Evolutionary conservation across 2,113 vertebrate genomes (phyloP).

Genomic region (Takifugu flavidus): DNA sequence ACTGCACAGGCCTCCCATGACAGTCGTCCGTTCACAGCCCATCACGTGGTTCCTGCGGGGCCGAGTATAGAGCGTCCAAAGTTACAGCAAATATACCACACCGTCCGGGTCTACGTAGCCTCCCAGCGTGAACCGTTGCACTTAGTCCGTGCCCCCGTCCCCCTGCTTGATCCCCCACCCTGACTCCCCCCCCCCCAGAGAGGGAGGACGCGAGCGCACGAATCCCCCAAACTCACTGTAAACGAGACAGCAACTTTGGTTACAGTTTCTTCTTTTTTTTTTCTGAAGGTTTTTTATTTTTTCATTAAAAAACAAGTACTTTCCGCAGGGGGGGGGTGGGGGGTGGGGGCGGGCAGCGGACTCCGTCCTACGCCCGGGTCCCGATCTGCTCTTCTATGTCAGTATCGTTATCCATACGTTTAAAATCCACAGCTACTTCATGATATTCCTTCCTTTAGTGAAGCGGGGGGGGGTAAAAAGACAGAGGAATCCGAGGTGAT

Average conservation of each 20-base stretch:
- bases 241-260: conserved; percentile 99
- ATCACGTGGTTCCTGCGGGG: conserved; percentile 87
- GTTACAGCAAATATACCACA: conserved; percentile 88
- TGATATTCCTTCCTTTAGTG: conserved; percentile 83
- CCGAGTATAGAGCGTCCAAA: conserved; percentile 81
- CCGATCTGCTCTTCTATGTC: conserved; percentile 60
- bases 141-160: conserved; percentile 50
- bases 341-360: conserved; percentile 72
- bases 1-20: conserved; percentile 93
- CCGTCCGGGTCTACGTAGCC: conserved; percentile 78
- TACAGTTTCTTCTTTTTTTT: conserved; percentile 74
- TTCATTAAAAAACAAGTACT: conserved; percentile 74
- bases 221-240: conserved; percentile 97
- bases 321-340: conserved; percentile 87
- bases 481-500: conserved; percentile 98
- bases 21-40: conserved; percentile 87
- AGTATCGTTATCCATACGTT: conserved; percentile 47
- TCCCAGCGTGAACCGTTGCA: conserved; percentile 70
- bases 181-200: conserved; percentile 31
- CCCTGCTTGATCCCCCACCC: background rate
- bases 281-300: conserved; percentile 56
- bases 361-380: conserved; percentile 83
- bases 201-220: conserved; percentile 74
- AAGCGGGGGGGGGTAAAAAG: conserved; percentile 85
- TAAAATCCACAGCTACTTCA: conserved; percentile 73